Conservation (phyloP, 1,140 invertebrate genomes). For the Andrena cerasifolii region DNA sequence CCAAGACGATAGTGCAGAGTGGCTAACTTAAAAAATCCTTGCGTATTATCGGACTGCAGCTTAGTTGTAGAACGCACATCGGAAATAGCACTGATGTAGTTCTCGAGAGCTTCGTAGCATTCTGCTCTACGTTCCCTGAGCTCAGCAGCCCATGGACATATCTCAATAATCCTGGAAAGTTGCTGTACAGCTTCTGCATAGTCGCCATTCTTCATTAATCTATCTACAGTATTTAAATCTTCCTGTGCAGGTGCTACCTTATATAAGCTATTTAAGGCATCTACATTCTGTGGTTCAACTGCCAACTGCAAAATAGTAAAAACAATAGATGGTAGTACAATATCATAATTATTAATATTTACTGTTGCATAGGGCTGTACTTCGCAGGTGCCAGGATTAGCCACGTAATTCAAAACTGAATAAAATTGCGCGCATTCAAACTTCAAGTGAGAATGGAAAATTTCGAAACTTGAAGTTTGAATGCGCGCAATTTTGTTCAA, state of each 20-base stretch:
- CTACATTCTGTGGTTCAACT: constrained; percentile 89
- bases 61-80: constrained; percentile 96
- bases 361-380: background rate
- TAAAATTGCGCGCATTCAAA: too few relatives aligned
- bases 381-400: too few relatives aligned
- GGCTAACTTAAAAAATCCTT: constrained; percentile 93
- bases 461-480: too few relatives aligned
- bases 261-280: constrained; percentile 87
- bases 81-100: constrained; percentile 93
- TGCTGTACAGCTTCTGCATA: constrained; percentile 87
- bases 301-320: constrained; percentile 84
- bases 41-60: constrained; percentile 94
- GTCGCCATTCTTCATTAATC: constrained; percentile 86
- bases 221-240: constrained; percentile 84
- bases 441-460: too few relatives aligned
- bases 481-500: too few relatives aligned
- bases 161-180: constrained; percentile 90
- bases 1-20: constrained; percentile 94
- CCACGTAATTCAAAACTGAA: too few relatives aligned
- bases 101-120: constrained; percentile 90
- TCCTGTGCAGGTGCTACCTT: constrained; percentile 86
- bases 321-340: background rate
- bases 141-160: constrained; percentile 94
- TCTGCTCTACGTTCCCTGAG: constrained; percentile 94
- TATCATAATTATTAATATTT: background rate